Evolutionary conservation across 2,888 invertebrate species (phyloP), one percentile per base, ranked within the genome.

Genomic region (Diarsia dahlii): DNA sequence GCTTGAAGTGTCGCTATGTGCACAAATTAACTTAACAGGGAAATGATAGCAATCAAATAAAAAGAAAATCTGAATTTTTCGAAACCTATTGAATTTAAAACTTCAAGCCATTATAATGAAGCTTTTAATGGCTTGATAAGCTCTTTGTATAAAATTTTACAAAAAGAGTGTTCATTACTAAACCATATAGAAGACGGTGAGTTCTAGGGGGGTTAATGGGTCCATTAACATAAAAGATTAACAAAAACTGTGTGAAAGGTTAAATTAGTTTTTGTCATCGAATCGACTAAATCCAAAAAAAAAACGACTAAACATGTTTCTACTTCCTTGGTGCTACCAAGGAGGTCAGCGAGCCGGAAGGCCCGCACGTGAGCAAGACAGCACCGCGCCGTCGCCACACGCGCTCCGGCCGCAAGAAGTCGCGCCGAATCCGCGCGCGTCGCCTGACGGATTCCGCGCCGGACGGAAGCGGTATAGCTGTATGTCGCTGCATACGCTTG

Each of bases 321-420:
- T n/a, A 62, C 6, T 50, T 34, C 45, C 1, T 69, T 56, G 77
- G 72, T 63, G 8, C 15, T n/a, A 46, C 46, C 67, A 85, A 90
- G 86, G 82, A 82, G 62, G 70, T 50, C 23, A 23, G 15, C 15
- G 56, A 62, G 9, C 56, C 78, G 45, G 74, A 63, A 13, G 74
- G 18, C 0, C n/a, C 74, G 20, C 46, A 5, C 12, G 66, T 56
- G 56, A 81, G 82, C 71, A 92, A 89, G 84, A 86, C 90, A 28
- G 88, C 88, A 12, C 92, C 93, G 75, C 92, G 91, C 0, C 92
- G 95, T 0, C 93, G 92, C 0, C 94, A 92, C 88, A 91, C 95
- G 80, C 95, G 96, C 88, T 91, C 93, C 13, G 96, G 96, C 0
- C 94, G 93, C 84, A 92, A 90, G 91, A 96, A 96, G 92, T 81